A percentile compares a stretch with the other conserved stretches of the same genome.
phyloP scores from a whole-genome alignment of 2,888 invertebrate species.

The Cepaea hortensis region DNA sequence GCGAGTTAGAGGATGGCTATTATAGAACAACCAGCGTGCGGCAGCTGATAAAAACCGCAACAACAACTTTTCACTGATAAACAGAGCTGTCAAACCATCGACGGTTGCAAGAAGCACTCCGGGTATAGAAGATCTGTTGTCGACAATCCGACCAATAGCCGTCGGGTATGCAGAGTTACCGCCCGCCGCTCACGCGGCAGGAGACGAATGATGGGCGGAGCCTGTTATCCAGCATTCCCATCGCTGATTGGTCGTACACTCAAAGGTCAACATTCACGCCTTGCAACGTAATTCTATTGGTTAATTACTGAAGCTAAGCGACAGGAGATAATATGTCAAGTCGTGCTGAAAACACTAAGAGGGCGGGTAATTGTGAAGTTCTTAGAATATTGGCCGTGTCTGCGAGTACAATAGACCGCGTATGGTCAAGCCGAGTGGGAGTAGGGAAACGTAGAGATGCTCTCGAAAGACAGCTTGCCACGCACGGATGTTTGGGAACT shows the following conservation, averaged over 20 bases:
- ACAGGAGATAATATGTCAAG: not conserved
- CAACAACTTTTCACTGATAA: conserved; percentile 36
- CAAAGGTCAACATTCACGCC: not conserved
- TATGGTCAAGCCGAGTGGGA: conserved; percentile 15
- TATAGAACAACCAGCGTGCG: conserved; percentile 35
- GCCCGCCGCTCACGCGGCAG: conserved; percentile 14
- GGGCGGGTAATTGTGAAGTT: not conserved
- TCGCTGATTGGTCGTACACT: not conserved
- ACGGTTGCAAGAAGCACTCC: not conserved
- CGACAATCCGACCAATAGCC: not conserved
- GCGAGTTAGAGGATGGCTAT: conserved; percentile 20
- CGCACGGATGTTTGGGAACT: conserved; percentile 30
- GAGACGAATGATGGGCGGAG: conserved; percentile 17
- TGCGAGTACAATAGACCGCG: conserved; percentile 3
- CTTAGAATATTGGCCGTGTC: not conserved
- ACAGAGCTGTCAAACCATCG: conserved; percentile 27
- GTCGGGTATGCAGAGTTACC: not conserved
- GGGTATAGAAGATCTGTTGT: not conserved
- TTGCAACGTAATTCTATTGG: conserved; percentile 1
- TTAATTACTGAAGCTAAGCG: not conserved
- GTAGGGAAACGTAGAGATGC: not conserved
- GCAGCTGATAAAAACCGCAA: conserved; percentile 38
- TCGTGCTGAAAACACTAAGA: not conserved
- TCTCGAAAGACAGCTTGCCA: conserved; percentile 8
- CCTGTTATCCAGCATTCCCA: not conserved